Conservation (phyloP, 2,888 invertebrate genomes). For the Morpho achilles region DNA sequence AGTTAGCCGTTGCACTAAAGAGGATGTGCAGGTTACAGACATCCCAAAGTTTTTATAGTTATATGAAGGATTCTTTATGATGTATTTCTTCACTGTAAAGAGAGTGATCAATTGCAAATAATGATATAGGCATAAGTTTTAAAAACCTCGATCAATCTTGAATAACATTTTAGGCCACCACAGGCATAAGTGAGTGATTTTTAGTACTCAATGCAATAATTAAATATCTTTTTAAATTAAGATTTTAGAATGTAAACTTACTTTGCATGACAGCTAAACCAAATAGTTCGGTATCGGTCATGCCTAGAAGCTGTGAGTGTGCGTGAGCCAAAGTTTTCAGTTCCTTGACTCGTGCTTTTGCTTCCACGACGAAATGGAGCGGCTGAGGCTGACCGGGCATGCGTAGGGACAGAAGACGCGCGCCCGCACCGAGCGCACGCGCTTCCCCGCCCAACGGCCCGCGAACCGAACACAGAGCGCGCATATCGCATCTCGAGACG, state of each 20-base stretch:
- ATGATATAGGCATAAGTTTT: too few relatives aligned
- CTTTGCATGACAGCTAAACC: slow-evolving; percentile 91
- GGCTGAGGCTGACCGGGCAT: slow-evolving; percentile 78
- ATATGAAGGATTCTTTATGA: too few relatives aligned
- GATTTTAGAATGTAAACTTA: slow-evolving; percentile 52
- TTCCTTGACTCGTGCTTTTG: slow-evolving; percentile 91
- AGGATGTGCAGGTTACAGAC: too few relatives aligned
- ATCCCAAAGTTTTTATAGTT: too few relatives aligned
- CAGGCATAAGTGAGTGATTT: too few relatives aligned
- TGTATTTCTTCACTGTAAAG: too few relatives aligned
- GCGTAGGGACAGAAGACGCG: slow-evolving; percentile 82
- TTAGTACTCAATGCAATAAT: too few relatives aligned
- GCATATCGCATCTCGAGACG: slow-evolving; percentile 82
- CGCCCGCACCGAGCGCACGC: slow-evolving; percentile 81
- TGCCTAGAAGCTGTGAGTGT: slow-evolving; percentile 89
- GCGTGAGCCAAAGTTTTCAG: slow-evolving; percentile 89
- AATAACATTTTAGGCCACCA: too few relatives aligned
- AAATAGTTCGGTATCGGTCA: slow-evolving; percentile 91
- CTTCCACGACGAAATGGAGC: slow-evolving; percentile 81
- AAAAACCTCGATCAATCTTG: too few relatives aligned
- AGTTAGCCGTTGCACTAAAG: too few relatives aligned
- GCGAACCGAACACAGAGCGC: slow-evolving; percentile 90
- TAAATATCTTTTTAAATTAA: too few relatives aligned
- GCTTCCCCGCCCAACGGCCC: slow-evolving; percentile 89
- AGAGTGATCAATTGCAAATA: too few relatives aligned